Evolutionary conservation across 2,113 vertebrate genomes (phyloP).

Genomic region (Electrona antarctica): DNA sequence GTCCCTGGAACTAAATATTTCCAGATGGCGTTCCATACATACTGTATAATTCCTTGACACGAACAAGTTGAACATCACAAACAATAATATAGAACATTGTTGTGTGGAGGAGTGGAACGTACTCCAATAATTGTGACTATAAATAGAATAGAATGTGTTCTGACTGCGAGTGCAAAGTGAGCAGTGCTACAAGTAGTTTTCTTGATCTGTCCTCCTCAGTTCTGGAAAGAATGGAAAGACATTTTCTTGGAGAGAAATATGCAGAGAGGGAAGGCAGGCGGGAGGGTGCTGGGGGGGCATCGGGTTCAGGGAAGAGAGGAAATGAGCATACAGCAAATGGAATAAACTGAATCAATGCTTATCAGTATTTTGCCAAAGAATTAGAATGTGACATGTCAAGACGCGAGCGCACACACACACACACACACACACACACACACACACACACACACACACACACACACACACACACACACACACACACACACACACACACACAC

Average conservation of each 20-base stretch:
- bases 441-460: slow-evolving; percentile 26
- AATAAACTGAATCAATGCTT: slow-evolving; percentile 34
- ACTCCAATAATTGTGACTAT: too few species aligned
- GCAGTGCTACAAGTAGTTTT: too few species aligned
- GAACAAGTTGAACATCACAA: too few species aligned
- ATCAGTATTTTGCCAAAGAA: slow-evolving; percentile 41
- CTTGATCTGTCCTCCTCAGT: slow-evolving; percentile 30
- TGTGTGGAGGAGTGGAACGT: too few species aligned
- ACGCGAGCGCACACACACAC: slow-evolving; percentile 21
- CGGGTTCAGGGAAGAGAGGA: slow-evolving; percentile 28
- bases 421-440: slow-evolving; percentile 2
- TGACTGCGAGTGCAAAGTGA: too few species aligned
- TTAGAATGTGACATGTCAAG: slow-evolving; percentile 38
- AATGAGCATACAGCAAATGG: too few species aligned
- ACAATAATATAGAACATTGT: too few species aligned
- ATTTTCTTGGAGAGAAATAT: slow-evolving; percentile 19
- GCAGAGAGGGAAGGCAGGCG: background rate
- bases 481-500: slow-evolving; percentile 17
- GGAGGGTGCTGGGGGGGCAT: background rate
- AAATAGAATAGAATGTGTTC: too few species aligned
- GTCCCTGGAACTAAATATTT: too few species aligned
- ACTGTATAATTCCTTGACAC: too few species aligned
- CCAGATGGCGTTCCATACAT: too few species aligned
- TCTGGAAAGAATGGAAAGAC: slow-evolving; percentile 41
- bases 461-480: slow-evolving; percentile 16